Percentiles rank a stretch among this genome's conserved stretches.
Evolutionary conservation across 2,113 vertebrate genomes (phyloP).

Genomic region (Nettapus auritus): DNA sequence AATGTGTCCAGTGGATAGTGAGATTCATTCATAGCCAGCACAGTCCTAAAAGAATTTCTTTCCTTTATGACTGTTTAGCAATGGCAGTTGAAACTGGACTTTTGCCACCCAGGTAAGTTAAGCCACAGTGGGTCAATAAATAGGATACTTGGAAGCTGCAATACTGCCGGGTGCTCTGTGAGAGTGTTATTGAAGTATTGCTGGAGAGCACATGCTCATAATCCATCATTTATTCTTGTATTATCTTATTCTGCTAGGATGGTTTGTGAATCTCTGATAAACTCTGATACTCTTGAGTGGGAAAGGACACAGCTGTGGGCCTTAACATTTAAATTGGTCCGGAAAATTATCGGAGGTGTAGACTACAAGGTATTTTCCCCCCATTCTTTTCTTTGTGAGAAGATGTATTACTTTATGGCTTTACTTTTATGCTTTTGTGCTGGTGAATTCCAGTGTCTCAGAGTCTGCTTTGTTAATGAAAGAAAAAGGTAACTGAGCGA

Average conservation of each 20-base stretch:
- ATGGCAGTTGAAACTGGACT: constrained; percentile 97
- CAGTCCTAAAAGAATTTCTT: constrained; percentile 97
- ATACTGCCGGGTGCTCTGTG: not conserved
- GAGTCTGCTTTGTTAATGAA: not conserved
- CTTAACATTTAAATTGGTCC: constrained; percentile 92
- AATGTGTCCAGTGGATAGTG: constrained; percentile 97
- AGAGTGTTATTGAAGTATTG: not conserved
- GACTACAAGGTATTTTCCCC: constrained; percentile 92
- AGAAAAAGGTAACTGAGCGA: not conserved
- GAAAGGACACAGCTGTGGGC: constrained; percentile 97
- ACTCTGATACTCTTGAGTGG: constrained; percentile 94
- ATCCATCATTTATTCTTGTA: not conserved
- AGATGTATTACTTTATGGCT: not conserved
- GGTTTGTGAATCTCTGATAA: constrained; percentile 94
- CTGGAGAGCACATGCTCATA: rapidly evolving
- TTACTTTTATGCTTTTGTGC: not conserved
- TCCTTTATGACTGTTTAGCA: constrained; percentile 96
- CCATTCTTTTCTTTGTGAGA: not conserved
- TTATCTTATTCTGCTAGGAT: constrained; percentile 80
- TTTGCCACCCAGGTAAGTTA: constrained; percentile 89
- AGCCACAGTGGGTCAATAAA: not conserved
- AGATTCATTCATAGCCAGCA: constrained; percentile 96
- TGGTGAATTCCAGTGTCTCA: not conserved
- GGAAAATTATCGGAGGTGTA: constrained; percentile 97
- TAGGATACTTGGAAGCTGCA: not conserved